Conservation (phyloP, 2,797 vertebrate genomes). For the Lacerta viridis region DNA sequence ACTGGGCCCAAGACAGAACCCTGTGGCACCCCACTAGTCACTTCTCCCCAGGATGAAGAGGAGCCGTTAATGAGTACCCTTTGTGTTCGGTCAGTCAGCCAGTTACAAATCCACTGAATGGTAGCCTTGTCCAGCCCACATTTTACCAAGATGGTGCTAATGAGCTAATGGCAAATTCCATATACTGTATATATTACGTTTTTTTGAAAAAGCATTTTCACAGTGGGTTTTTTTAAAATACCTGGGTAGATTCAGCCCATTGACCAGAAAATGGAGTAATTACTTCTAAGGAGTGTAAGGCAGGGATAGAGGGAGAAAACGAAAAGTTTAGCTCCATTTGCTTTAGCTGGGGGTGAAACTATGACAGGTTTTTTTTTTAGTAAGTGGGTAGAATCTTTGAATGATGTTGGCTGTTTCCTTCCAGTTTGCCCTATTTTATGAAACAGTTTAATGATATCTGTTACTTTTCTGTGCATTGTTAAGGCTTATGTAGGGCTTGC, state of each 20-base stretch:
- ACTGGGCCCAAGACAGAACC: too few relatives aligned
- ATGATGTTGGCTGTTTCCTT: conserved; percentile 6
- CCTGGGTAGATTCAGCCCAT: neutral
- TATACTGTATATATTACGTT: too few relatives aligned
- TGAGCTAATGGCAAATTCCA: too few relatives aligned
- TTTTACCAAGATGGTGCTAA: too few relatives aligned
- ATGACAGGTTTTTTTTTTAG: neutral
- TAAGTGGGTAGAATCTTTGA: neutral
- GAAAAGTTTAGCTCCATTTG: neutral
- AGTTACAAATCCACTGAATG: too few relatives aligned
- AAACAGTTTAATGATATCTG: conserved; percentile 10
- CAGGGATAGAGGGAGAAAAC: neutral
- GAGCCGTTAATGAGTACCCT: too few relatives aligned
- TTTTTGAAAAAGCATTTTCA: too few relatives aligned
- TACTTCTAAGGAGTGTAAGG: neutral
- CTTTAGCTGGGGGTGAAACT: neutral
- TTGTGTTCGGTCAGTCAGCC: too few relatives aligned
- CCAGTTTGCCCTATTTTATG: neutral
- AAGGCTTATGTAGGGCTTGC: neutral
- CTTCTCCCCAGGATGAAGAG: too few relatives aligned
- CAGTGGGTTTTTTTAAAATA: too few relatives aligned
- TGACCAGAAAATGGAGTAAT: neutral
- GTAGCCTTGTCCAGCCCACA: too few relatives aligned
- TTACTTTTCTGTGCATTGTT: neutral
- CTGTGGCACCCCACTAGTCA: too few relatives aligned